These are phyloP conservation scores for Oncorhynchus mykiss DNA, from an alignment of 2,113 vertebrate species.

Conservation along the genomic window DNA sequence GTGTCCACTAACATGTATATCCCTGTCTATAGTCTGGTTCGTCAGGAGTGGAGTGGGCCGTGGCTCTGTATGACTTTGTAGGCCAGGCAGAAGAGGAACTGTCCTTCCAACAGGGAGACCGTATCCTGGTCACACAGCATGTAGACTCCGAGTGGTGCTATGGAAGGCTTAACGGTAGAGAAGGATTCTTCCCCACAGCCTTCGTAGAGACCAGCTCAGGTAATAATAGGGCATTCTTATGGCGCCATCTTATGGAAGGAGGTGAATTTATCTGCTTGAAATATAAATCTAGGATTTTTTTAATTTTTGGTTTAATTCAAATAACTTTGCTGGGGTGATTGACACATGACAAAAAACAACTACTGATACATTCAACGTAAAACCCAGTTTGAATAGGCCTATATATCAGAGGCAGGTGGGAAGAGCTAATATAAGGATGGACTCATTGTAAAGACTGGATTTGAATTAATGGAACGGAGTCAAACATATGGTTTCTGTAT, in stretches of 20 bases:
- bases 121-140: slow-evolving; percentile 80
- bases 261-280: background rate
- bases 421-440: too few species aligned
- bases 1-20: background rate
- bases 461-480: too few species aligned
- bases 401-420: too few species aligned
- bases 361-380: too few species aligned
- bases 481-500: too few species aligned
- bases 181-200: slow-evolving; percentile 85
- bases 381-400: too few species aligned
- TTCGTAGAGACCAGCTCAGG: slow-evolving; percentile 80
- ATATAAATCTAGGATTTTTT: too few species aligned
- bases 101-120: slow-evolving; percentile 83
- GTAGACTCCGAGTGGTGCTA: slow-evolving; percentile 83
- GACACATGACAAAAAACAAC: too few species aligned
- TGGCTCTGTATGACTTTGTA: slow-evolving; percentile 85
- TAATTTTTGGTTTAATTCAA: too few species aligned
- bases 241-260: background rate
- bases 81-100: slow-evolving; percentile 83
- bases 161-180: slow-evolving; percentile 79
- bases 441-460: too few species aligned
- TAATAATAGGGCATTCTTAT: slow-evolving; percentile 38
- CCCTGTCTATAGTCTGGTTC: background rate
- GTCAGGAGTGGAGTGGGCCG: slow-evolving; percentile 74
- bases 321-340: too few species aligned